Evolutionary conservation across 2,888 invertebrate species (phyloP), one percentile per base, ranked within the genome.

Genomic region (Catotricha subobsoleta): DNA sequence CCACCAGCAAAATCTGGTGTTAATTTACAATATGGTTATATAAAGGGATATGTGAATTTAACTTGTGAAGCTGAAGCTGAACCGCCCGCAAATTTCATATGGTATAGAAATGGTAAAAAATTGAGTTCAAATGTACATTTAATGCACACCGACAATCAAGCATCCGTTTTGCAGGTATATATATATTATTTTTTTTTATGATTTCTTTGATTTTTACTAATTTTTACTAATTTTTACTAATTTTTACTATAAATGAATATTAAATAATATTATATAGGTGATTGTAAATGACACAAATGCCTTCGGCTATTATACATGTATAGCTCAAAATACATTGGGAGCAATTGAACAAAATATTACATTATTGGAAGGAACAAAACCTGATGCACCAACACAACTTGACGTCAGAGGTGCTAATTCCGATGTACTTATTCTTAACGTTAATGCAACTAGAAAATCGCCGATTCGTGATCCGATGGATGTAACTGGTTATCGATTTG

Each of bases 51-150:
- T 23, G 68, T 67, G 3, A 70, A 71, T 53, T 60, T 76, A 44
- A 68, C 68, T 12, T 76, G 76, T 57, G 60, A 66, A 50, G 71
- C 67, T 40, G 61, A 65, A 45, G 68, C 68, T 5, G 68, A 67
- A 51, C 72, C 72, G 1, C 58, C 63, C 13, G 7, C 8, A 8
- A 63, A 59, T 38, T 71, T 71, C 48, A 61, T 60, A 38, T 71
- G 72, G 72, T 54, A 52, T 41, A 58, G 57, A 41, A 52, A 55
- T 44, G 51, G 54, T 45, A 52, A 58, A 49, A 56, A 60, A 48
- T 50, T 55, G 33, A 54, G 55, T 45, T 53, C 57, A 42, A 50
- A 55, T 48, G 45, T 49, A 43, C 52, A 58, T 49, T 49, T 47
- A 43, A 56, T 64, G 45, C 52, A 54, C 45, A 46, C 52, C 43